Percentiles rank a stretch among this genome's conserved stretches.
These are phyloP conservation scores for Cyphomyrus plagiostoma DNA, from an alignment of 2,113 vertebrate genomes.

Conservation along the genomic window DNA sequence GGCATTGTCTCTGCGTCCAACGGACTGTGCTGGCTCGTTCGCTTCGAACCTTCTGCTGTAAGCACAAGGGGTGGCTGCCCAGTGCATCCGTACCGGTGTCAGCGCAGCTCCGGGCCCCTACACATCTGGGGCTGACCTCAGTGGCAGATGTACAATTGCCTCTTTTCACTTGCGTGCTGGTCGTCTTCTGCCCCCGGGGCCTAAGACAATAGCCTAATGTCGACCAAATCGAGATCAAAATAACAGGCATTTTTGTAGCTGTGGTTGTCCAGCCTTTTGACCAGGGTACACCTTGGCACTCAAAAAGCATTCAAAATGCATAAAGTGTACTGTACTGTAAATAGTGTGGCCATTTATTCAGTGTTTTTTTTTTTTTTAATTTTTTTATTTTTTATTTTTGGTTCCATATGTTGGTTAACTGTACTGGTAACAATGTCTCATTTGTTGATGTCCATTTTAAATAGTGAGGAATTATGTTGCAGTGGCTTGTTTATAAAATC, in stretches of 20 bases:
- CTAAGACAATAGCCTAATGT: constrained; percentile 24
- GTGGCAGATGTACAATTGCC: constrained; percentile 53
- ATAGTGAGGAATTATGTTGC: background rate
- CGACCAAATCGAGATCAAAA: constrained; percentile 17
- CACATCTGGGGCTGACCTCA: constrained; percentile 74
- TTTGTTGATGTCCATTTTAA: background rate
- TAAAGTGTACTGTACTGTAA: background rate
- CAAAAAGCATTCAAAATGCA: background rate
- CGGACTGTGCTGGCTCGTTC: background rate
- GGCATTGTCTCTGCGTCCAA: background rate
- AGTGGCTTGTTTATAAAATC: background rate
- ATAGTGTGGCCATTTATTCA: background rate
- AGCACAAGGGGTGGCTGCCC: background rate
- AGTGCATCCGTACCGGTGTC: constrained; percentile 63
- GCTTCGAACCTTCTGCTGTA: background rate
- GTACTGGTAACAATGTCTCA: background rate
- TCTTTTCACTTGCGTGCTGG: constrained; percentile 21
- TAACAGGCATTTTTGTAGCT: constrained; percentile 13
- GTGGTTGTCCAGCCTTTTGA: background rate
- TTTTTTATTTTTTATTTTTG: too few relatives aligned
- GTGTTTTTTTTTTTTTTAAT: background rate
- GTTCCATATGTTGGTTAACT: background rate
- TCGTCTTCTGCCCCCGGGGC: constrained; percentile 24
- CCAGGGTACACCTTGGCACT: constrained; percentile 5
- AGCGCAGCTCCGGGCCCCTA: constrained; percentile 51